Percentiles rank a stretch among this genome's conserved stretches.
These are phyloP conservation scores for Meteorus colon DNA, from an alignment of 2,888 invertebrate species.

Conservation along the genomic window DNA sequence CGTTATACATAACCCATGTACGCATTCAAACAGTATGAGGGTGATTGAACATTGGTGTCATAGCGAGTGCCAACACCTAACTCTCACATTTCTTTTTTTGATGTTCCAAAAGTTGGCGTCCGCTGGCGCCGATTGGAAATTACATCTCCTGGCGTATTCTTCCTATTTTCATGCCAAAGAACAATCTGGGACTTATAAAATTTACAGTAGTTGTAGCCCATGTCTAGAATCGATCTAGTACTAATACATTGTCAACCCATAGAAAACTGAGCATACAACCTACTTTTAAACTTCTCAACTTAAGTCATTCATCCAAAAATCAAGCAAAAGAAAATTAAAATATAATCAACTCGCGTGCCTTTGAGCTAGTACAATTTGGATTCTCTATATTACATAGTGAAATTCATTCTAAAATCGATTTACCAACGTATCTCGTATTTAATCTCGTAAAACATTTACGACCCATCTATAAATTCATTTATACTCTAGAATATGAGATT, in stretches of 20 bases:
- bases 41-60: not conserved
- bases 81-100: not conserved
- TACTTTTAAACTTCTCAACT: not conserved
- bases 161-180: not conserved
- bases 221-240: not conserved
- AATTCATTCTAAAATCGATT: constrained; percentile 7
- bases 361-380: not conserved
- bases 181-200: constrained; percentile 18
- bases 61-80: not conserved
- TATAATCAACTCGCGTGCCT: not conserved
- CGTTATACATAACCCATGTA: not conserved
- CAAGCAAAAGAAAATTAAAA: not conserved
- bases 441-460: not conserved
- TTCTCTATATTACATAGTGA: not conserved
- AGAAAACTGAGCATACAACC: not conserved
- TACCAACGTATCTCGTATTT: not conserved
- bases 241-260: not conserved
- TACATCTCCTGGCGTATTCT: constrained; percentile 4
- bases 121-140: constrained; percentile 1
- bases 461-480: not conserved
- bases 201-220: not conserved
- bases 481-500: not conserved
- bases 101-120: not conserved
- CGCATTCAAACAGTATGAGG: not conserved
- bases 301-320: not conserved